Base-by-base conservation (phyloP, 1,140 invertebrate species). In the Drosophila rhopaloa region DNA sequence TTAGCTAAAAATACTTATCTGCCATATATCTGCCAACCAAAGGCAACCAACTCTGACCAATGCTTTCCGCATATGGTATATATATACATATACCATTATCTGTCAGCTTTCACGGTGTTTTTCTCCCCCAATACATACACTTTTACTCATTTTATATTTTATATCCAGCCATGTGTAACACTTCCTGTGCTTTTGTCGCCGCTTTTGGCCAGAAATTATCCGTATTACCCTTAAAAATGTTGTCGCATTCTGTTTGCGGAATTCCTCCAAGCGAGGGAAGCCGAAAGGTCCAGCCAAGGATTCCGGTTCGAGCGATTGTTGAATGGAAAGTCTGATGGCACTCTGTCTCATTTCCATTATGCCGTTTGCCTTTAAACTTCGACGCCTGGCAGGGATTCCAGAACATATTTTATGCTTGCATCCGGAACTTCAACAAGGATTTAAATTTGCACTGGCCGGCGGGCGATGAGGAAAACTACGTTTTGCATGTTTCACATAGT, bases 1-100 rank as follows among this genome's bases (percentile, higher is more conserved):
- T 86, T 86, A 68, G 51, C 82, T 82, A 79, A 79, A 86, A 85
- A 81, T 55, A 76, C 38, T 54, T 40, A 67, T 27, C 40, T 35
- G 11, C 8, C 43, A 63, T 37, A 46, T 41, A 57, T 41, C 13
- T 47, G 14, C 13, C 6, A 44, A 14, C 14, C 58, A 74, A 65
- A 43, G 72, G 55, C 71, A 53, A 6, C 14, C 19, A 38, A 27
- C 40, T 56, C 46, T 54, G 38, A 43, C 67, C 61, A 76, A 27
- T 61, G 60, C 43, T 44, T 24, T 58, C 57, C 57, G 44, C 57
- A 59, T 48, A 41, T 62, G 37, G 10, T 27, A 10, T 35, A 9
- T 5, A 7, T 10, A 7, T 4, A 32, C 8, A 32, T 32, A 53
- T 66, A 37, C 65, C 60, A 66, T 68, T 68, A 46, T 51, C 65